Base-by-base conservation (phyloP, 2,888 invertebrate species). In the Chalcosyrphus nemorum region DNA sequence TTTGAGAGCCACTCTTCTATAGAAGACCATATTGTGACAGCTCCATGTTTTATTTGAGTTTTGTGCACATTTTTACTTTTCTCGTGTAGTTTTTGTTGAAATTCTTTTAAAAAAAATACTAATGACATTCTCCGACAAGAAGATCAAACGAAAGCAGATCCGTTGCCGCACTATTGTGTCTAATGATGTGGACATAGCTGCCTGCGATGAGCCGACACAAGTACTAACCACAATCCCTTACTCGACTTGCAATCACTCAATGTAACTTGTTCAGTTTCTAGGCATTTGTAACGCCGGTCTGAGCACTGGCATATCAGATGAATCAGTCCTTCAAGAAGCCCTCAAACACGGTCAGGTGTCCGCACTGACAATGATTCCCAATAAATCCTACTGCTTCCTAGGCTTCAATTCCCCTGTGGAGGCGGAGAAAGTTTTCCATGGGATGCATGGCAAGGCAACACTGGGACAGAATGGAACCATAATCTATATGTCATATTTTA, bases 251-350 rank as follows among this genome's bases (percentile, higher is more conserved):
- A 2, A 11, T 50, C 38, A 47, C 43, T 59, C 6, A n/a, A 27
- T 29, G 19, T 24, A n/a, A 9, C 7, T 50, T 21, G 59, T 70
- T 38, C 47, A 88, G 88, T 77, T 76, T 43, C 13, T 92, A 29
- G 89, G 87, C 1, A 96, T 98, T n/a, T 96, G 96, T 87, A 98
- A 98, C 92, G 96, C 95, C 24, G 98, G 98, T 0, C 93, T 97
- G 78, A 95, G 95, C 1, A 97, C 96, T 86, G 96, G 97, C 4
- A 92, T 97, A 19, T 92, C 93, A 4, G 94, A 95, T 89, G 94
- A 95, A 88, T 89, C 92, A 54, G 88, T 98, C 7, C 89, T 94
- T 4, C 89, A 92, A 45, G 89, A 93, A 4, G 93, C 94, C 65
- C 88, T 91, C 3, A 88, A 92, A 70, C 92, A 92, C 89, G 94